phyloP scores from a whole-genome alignment of 2,797 vertebrate species.

The Simalia tracyae region DNA sequence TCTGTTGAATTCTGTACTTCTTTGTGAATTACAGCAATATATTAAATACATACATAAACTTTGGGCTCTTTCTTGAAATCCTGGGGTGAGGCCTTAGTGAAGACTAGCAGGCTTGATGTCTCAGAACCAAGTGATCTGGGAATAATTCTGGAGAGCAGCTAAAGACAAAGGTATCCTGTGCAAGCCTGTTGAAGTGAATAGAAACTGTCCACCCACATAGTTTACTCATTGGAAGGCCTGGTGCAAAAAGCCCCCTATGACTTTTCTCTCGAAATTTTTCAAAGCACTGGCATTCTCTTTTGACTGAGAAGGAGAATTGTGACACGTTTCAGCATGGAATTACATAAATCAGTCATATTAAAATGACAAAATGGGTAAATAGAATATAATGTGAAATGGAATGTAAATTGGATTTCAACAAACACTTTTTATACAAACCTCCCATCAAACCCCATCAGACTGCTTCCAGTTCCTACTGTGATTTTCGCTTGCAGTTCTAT shows the following conservation, averaged over 20 bases:
- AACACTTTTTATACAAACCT: conserved; percentile 75
- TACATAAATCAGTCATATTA: conserved; percentile 81
- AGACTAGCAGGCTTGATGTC: neutral
- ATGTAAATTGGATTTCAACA: conserved; percentile 82
- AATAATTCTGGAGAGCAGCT: neutral
- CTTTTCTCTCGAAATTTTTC: conserved; percentile 59
- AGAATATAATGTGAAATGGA: conserved; percentile 77
- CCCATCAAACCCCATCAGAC: conserved; percentile 74
- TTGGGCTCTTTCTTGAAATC: neutral
- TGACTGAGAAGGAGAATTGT: conserved; percentile 62
- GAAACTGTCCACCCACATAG: no score
- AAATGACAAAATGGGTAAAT: conserved; percentile 79
- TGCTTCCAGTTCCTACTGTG: conserved; percentile 73
- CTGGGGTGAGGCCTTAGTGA: neutral
- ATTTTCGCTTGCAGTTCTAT: conserved; percentile 73
- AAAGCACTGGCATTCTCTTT: conserved; percentile 59
- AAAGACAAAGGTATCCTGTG: neutral
- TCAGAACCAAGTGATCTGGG: neutral
- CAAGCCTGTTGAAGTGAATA: neutral
- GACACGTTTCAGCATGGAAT: conserved; percentile 70
- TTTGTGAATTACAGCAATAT: no score
- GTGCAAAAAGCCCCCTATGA: conserved; percentile 7
- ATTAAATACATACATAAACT: neutral
- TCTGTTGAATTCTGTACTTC: no score
- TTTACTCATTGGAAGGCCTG: neutral